Conservation (phyloP, 92 coral and sea anemone species). For the Heteractis magnifica region DNA sequence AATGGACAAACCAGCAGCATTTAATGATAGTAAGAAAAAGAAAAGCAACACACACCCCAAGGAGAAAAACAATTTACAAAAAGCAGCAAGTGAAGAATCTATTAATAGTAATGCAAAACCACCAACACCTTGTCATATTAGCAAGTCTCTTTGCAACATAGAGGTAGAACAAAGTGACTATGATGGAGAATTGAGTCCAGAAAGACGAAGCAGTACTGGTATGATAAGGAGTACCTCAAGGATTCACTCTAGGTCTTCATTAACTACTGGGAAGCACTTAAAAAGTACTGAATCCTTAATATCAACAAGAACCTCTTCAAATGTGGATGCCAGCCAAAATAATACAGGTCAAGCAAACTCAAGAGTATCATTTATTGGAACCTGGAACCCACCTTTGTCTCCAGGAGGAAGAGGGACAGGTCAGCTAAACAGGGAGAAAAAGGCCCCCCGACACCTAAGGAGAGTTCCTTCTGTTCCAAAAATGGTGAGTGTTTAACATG, state of each 20-base stretch:
- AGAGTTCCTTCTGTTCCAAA: slow-evolving; percentile 20
- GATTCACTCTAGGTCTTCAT: neutral
- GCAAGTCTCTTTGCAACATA: slow-evolving; percentile 10
- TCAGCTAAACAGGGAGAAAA: slow-evolving; percentile 69
- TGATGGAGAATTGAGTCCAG: neutral
- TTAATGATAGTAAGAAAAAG: neutral
- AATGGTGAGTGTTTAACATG: neutral
- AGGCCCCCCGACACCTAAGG: slow-evolving; percentile 63
- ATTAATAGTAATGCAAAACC: neutral
- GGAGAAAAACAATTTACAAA: slow-evolving; percentile 2
- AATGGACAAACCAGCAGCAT: neutral
- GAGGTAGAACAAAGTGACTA: neutral
- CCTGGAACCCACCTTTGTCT: slow-evolving; percentile 1
- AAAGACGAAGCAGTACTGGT: slow-evolving; percentile 6
- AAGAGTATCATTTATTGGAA: neutral
- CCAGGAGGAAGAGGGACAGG: slow-evolving; percentile 15
- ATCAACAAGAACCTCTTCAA: neutral
- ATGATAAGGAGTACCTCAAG: neutral
- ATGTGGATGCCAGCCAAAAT: neutral
- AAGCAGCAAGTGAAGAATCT: slow-evolving; percentile 27
- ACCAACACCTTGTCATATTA: slow-evolving; percentile 2
- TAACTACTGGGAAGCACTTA: neutral
- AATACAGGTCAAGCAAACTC: neutral
- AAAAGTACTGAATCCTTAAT: neutral
- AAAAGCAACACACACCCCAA: neutral